Evolutionary conservation across 2,888 invertebrate species (phyloP), one percentile per base, ranked within the genome.

Genomic region (Phengaris arion): DNA sequence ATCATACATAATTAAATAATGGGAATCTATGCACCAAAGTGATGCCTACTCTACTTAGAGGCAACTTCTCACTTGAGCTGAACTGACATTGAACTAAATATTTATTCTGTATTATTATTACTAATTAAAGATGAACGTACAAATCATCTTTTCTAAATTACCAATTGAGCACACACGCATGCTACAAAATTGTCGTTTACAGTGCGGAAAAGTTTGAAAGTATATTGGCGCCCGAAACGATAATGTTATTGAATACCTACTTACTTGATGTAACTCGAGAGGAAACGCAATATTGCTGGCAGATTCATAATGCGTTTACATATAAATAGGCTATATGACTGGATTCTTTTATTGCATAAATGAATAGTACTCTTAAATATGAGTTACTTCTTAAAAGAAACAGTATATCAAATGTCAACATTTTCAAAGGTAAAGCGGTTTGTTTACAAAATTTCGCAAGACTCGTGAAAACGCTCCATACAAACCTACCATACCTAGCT

Each of bases 131-230:
- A 35, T 35, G 9, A 8, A 45, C 64, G 6, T 22, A 35, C 35
- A 64, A 22, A 22, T 64, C 10, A 64, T 35, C 59, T 22, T 64
- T 10, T 5, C 5, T 22, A 64, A 45, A 64, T 45, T 35, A 64
- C 64, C 12, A 45, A 12, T 64, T 64, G 10, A 12, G 35, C 4
- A 35, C 2, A 6, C 64, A 22, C 22, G 22, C 1, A 22, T 22
- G 64, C 6, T 64, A 64, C 35, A 64, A 64, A 64, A 64, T 35
- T 64, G 64, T 64, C 45, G 64, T 45, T 64, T 12, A 45, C 64
- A 5, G 35, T 13, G 64, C 13, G 35, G 64, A 64, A 64, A 45
- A 64, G 12, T 45, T 64, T 45, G 6, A 64, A 64, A 64, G 64
- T 64, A 45, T 64, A 45, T 64, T 64, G 59, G 22, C 22, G 13